phyloP scores from a whole-genome alignment of 1,140 invertebrate genomes.

The Drosophila trapezifrons region DNA sequence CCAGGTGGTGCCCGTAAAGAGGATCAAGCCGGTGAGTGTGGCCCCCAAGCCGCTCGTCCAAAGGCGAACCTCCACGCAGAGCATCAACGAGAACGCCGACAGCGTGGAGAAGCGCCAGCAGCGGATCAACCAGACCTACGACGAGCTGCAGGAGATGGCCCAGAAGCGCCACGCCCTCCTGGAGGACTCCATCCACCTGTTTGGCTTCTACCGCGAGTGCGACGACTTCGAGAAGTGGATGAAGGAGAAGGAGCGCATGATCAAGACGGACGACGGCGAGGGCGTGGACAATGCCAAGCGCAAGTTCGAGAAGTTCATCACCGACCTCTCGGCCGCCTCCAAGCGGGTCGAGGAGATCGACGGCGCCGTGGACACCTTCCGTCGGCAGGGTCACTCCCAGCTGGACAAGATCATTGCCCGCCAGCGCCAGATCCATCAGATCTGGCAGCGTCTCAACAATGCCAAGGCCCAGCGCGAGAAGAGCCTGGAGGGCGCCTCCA shows the following conservation, averaged over 20 bases:
- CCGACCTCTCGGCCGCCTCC: conserved; percentile 96
- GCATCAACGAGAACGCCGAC: conserved; percentile 86
- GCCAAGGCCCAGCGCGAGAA: conserved; percentile 96
- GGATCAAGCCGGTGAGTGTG: conserved; percentile 86
- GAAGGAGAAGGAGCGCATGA: conserved; percentile 95
- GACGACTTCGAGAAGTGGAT: conserved; percentile 99
- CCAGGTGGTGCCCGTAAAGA: conserved; percentile 91
- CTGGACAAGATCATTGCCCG: conserved; percentile 92
- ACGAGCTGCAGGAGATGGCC: conserved; percentile 92
- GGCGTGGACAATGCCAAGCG: conserved; percentile 97
- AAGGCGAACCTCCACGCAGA: conserved; percentile 75
- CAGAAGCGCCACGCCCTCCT: conserved; percentile 91
- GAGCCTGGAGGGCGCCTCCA: conserved; percentile 95
- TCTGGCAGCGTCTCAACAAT: conserved; percentile 95
- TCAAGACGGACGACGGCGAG: conserved; percentile 91
- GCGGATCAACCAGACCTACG: conserved; percentile 92
- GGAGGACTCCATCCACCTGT: conserved; percentile 96
- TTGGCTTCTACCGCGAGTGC: conserved; percentile 98
- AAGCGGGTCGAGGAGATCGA: conserved; percentile 96
- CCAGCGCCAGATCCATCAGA: conserved; percentile 93
- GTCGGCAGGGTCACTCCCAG: conserved; percentile 93
- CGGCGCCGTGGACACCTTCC: conserved; percentile 93
- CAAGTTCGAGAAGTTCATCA: conserved; percentile 98
- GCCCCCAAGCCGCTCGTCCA: conserved; percentile 84
- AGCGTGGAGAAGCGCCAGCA: conserved; percentile 93